Conservation (phyloP, 2,888 invertebrate species). For the Torymus texanus region DNA sequence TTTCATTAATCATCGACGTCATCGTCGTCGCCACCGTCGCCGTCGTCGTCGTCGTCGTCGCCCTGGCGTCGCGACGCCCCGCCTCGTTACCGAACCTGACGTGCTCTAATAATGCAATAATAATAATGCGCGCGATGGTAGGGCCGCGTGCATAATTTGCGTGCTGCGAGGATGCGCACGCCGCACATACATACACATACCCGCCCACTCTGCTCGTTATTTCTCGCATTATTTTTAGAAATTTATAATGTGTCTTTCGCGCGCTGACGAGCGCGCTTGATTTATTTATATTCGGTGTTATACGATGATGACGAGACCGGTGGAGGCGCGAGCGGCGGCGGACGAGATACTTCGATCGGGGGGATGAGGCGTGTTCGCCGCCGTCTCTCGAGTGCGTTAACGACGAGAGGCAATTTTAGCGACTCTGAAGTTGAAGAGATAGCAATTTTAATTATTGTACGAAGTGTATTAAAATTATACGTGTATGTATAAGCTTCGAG, state of each 20-base stretch:
- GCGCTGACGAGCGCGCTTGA: slow-evolving; percentile 38
- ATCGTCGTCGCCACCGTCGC: slow-evolving; percentile 63
- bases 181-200: not conserved
- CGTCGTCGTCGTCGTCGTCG: slow-evolving; percentile 57
- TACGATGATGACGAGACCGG: not conserved
- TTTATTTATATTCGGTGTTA: slow-evolving; percentile 49
- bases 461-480: too few relatives aligned
- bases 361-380: too few relatives aligned
- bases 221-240: slow-evolving; percentile 53
- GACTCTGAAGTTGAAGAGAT: too few relatives aligned
- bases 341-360: too few relatives aligned
- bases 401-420: not conserved
- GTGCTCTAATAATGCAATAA: slow-evolving; percentile 68
- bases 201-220: slow-evolving; percentile 54
- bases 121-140: slow-evolving; percentile 49
- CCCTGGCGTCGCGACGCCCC: too few relatives aligned
- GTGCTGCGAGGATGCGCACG: not conserved
- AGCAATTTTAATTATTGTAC: too few relatives aligned
- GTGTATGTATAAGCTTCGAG: too few relatives aligned
- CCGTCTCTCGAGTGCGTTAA: not conserved
- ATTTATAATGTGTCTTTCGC: slow-evolving; percentile 49
- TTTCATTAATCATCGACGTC: slow-evolving; percentile 74
- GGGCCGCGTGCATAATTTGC: slow-evolving; percentile 51
- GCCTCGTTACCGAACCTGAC: slow-evolving; percentile 67
- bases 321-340: not conserved